Base-by-base conservation (phyloP, 2,888 invertebrate species). In the Trissolcus japonicus region DNA sequence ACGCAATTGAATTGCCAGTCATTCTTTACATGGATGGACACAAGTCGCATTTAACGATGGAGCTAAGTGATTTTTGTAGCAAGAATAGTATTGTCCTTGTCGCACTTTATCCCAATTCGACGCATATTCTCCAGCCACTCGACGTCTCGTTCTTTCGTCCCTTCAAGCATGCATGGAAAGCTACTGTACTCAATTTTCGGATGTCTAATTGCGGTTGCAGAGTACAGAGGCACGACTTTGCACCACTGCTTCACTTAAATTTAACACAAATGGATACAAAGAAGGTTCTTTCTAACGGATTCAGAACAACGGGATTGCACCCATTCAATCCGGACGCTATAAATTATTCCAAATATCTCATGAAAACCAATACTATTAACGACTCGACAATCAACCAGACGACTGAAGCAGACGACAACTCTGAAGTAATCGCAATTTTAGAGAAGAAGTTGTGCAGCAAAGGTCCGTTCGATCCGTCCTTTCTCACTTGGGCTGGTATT, bases 41-140 rank as follows among this genome's bases (percentile, higher is more conserved):
- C 50, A 17, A 14, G 14, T 50, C 50, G 11, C 17, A 50, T 50
- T 50, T 50, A 14, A 50, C 50, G 14, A 50, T 50, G 50, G 50
- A 50, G 17, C 46, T 80, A 21, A 80, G 73, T 35, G 50, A 78
- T 1, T 82, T 82, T 16, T 66, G 69, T 51, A 29, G 14, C 7
- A 17, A 55, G n/a, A 43, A 62, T 50, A 4, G 48, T 62, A 69
- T 62, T 50, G 56, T 43, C 14, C 43, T 69, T 16, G 48, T 69
- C 3, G 19, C 62, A 16, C 51, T 69, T 17, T 62, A 71, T 51
- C 71, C 56, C 1, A 71, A 71, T 41, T 62, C 71, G 4, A 71
- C 71, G 14, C 71, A 63, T 41, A 62, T 62, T 1, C 29, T 41
- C 21, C 62, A 71, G 41, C 71, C 71, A 6, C 14, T 71, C 4